Base-by-base conservation (phyloP, 2,888 invertebrate genomes). In the Empis stercorea region DNA sequence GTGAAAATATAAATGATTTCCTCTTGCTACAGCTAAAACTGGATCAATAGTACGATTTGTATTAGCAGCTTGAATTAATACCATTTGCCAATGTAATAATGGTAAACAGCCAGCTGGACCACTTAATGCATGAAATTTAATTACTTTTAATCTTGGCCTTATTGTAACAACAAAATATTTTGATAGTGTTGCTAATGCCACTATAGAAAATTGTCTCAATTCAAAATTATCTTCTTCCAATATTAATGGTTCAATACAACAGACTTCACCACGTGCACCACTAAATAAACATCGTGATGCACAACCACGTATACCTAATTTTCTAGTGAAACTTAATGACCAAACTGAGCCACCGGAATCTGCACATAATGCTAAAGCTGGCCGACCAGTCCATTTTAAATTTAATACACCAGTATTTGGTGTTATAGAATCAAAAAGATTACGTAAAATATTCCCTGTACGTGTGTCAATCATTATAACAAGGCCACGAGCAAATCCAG, bases 271-370 rank as follows among this genome's bases (percentile, higher is more conserved):
- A 47, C 94, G 80, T 46, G 94, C 93, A 30, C 97, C 97, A 32
- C 96, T 95, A 69, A 99, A 99, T 14, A 99, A 73, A 65, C 97
- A 96, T 45, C 89, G 85, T 1, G 92, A 87, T 51, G 89, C 85
- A 65, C 88, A 89, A 1, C 87, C 84, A 39, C 94, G 76, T 34
- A 92, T 85, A 13, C 93, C 94, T 56, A 95, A 75, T 11, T 87
- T 81, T 48, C 93, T 75, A 38, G 87, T 88, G 62, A 95, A 94
- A 58, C 82, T 87, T 34, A 96, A 72, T 54, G 93, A 84, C 79
- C 94, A 97, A 2, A 97, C 95, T 1, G 94, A 96, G 1, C 97
- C 97, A 3, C 94, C 91, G 42, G 87, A 88, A 62, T 97, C 96
- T 16, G 91, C 85, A 56, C 84, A 84, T 30, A 89, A 70, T 1